Evolutionary conservation across 1,140 invertebrate species (phyloP).

Genomic region (Polyergus mexicanus): DNA sequence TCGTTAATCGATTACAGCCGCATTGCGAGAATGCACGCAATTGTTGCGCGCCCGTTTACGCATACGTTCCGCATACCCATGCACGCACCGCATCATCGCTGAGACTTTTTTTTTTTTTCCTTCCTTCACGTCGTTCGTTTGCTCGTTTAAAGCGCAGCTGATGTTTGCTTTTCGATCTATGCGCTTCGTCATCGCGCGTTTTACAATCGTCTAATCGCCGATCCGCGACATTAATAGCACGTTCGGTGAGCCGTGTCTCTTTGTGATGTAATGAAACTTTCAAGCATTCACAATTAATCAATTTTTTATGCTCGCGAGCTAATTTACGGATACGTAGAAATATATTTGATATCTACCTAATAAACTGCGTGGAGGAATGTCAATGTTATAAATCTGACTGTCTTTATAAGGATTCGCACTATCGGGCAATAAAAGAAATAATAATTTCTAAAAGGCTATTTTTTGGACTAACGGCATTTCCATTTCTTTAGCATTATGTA

Average conservation of each 20-base stretch:
- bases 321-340: constrained; percentile 4
- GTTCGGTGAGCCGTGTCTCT: background rate
- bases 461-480: background rate
- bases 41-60: constrained; percentile 49
- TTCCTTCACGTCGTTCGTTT: background rate
- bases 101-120: constrained; percentile 30
- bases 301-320: background rate
- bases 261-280: constrained; percentile 25
- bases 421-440: constrained; percentile 13
- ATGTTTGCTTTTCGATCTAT: constrained; percentile 37
- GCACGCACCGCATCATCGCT: background rate
- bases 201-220: background rate
- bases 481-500: constrained; percentile 10
- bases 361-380: background rate
- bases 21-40: constrained; percentile 42
- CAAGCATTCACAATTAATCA: constrained; percentile 18
- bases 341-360: background rate
- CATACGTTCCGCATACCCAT: constrained; percentile 23
- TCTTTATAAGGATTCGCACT: background rate
- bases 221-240: constrained; percentile 8
- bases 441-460: background rate
- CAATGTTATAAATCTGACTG: background rate
- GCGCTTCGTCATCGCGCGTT: background rate
- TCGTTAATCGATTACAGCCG: constrained; percentile 55
- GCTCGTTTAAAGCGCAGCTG: constrained; percentile 11